Conservation (phyloP, 2,797 vertebrate species). For the Sebastolobus altivelis region DNA sequence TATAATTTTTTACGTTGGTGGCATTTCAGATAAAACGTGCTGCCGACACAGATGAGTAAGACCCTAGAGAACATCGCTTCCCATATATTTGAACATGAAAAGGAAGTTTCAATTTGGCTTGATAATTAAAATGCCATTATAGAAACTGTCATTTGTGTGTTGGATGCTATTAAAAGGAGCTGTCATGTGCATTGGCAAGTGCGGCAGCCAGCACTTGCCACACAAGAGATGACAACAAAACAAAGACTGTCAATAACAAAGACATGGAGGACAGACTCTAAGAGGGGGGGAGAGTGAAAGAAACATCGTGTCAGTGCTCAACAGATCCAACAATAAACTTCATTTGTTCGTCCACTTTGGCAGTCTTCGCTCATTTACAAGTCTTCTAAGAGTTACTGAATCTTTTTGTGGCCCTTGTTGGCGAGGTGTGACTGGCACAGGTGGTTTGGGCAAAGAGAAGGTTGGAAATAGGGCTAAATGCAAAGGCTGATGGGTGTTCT, state of each 20-base stretch:
- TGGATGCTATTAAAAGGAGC: constrained; percentile 72
- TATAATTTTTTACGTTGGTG: constrained; percentile 9
- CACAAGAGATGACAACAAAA: constrained; percentile 66
- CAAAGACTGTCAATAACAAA: constrained; percentile 60
- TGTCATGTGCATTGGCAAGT: constrained; percentile 55
- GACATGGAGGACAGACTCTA: constrained; percentile 19
- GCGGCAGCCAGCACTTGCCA: constrained; percentile 37
- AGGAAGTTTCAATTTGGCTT: constrained; percentile 44
- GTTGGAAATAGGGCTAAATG: not conserved
- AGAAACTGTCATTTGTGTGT: constrained; percentile 62
- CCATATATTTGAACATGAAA: constrained; percentile 37
- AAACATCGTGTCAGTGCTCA: constrained; percentile 23
- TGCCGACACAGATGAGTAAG: constrained; percentile 46
- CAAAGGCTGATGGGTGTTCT: not conserved
- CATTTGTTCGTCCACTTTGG: constrained; percentile 2
- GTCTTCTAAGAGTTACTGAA: not conserved
- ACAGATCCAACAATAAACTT: constrained; percentile 29
- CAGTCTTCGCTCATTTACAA: constrained; percentile 8
- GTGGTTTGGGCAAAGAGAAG: not conserved
- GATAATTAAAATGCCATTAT: constrained; percentile 73
- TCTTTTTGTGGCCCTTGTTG: not conserved
- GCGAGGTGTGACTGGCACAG: constrained; percentile 1
- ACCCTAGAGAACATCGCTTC: constrained; percentile 15
- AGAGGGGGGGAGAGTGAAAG: constrained; percentile 24
- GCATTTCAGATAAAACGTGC: constrained; percentile 27